Evolutionary conservation across 2,797 vertebrate genomes (phyloP).

Genomic region (Gymnocypris eckloni): DNA sequence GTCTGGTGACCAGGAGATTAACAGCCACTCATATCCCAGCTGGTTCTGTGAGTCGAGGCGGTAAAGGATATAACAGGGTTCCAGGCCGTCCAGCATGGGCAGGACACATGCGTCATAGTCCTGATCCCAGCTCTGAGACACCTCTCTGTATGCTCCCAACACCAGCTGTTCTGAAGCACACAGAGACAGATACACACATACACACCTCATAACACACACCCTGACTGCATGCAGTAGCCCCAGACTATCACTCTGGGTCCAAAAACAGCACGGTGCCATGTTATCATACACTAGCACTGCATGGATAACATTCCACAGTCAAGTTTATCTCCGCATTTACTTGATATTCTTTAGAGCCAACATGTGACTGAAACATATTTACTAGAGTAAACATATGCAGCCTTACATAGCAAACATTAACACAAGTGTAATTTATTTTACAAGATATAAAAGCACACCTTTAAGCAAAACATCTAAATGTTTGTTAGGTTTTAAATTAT

Average conservation of each 20-base stretch:
- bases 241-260: constrained; percentile 40
- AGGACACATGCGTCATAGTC: constrained; percentile 91
- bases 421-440: not conserved
- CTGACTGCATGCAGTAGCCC: constrained; percentile 11
- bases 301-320: constrained; percentile 29
- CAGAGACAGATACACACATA: constrained; percentile 46
- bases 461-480: not conserved
- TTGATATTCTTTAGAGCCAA: constrained; percentile 9
- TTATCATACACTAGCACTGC: constrained; percentile 42
- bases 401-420: not conserved
- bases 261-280: constrained; percentile 43
- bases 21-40: constrained; percentile 96
- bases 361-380: constrained; percentile 10
- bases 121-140: constrained; percentile 88
- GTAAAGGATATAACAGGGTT: constrained; percentile 96
- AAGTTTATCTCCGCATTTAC: constrained; percentile 23
- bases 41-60: constrained; percentile 95
- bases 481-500: not conserved
- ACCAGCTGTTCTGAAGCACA: constrained; percentile 88
- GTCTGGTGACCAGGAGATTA: constrained; percentile 98
- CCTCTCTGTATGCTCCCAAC: constrained; percentile 89
- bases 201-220: constrained; percentile 54
- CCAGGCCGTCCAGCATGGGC: constrained; percentile 86
- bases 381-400: not conserved
- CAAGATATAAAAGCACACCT: not conserved